Evolutionary conservation across 2,888 invertebrate species (phyloP), one percentile per base, ranked within the genome.

Genomic region (Stenodera caucasica): DNA sequence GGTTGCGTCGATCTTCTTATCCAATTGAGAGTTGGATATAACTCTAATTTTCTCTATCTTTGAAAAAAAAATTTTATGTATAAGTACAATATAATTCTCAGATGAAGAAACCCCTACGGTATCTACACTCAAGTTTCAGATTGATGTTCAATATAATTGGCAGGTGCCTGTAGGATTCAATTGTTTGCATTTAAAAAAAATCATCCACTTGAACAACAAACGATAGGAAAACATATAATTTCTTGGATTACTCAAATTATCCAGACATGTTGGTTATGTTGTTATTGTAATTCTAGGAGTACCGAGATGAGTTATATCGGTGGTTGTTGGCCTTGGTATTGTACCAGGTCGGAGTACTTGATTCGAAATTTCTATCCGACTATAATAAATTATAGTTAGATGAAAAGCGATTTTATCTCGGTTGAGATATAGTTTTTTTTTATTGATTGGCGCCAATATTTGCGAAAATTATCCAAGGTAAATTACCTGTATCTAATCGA

Each of bases 301-400:
- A n/a, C n/a, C n/a, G n/a, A 45, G 18, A 45, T 45, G 45, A 45
- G 21, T 45, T 40, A 40, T 40, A 40, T 11, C 18, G 3, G 12
- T 45, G 21, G 45, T 21, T 45, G 45, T 45, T 45, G 45, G 45
- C 45, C 45, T 45, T 45, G 45, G 45, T 45, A 45, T 45, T 45
- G 45, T 8, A 45, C 45, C 45, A 45, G 45, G 45, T 45, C 45
- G 15, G 21, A 45, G 21, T 45, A 21, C 21, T 11, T 21, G 45
- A 15, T 12, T n/a, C 8, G 45, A 45, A 18, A 2, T 2, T 26
- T 26, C 7, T 26, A n/a, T n/a, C n/a, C n/a, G n/a, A n/a, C n/a
- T n/a, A n/a, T n/a, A n/a, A n/a, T n/a, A n/a, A n/a, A n/a, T n/a
- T n/a, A n/a, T 26, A 26, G 3, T 26, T 26, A 26, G 7, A 26